These are phyloP conservation scores for Bolborhynchus lineola DNA, from an alignment of 2,113 vertebrate genomes.

Conservation along the genomic window DNA sequence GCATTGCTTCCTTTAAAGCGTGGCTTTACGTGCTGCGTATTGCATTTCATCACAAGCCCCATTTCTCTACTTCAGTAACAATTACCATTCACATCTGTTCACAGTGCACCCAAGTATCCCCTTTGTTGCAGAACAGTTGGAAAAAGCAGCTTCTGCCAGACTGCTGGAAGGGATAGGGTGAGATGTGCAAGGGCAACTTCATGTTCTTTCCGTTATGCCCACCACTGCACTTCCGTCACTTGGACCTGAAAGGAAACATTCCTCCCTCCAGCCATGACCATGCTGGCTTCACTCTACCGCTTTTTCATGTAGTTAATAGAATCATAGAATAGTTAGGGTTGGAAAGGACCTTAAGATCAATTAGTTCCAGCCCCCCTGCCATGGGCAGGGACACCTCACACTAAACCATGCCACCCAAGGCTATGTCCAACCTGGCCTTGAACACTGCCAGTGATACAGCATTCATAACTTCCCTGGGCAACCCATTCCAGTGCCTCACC, in stretches of 20 bases:
- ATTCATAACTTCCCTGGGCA: too few species aligned
- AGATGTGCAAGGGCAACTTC: not conserved
- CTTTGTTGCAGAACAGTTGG: not conserved
- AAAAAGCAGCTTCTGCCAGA: not conserved
- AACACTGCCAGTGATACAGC: too few species aligned
- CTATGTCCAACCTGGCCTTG: too few species aligned
- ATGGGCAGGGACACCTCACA: too few species aligned
- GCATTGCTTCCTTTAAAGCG: not conserved
- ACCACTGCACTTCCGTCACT: not conserved
- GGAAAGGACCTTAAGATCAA: too few species aligned
- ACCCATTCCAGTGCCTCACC: too few species aligned
- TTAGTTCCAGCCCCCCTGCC: too few species aligned
- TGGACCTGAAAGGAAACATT: not conserved
- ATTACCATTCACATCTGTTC: not conserved
- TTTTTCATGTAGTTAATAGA: not conserved
- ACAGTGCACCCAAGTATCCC: not conserved
- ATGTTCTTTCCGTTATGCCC: not conserved
- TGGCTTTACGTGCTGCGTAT: not conserved
- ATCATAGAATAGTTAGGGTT: too few species aligned
- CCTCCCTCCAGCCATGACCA: not conserved
- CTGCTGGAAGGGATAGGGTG: not conserved
- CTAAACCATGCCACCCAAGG: too few species aligned
- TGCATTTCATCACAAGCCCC: not conserved
- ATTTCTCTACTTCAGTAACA: not conserved
- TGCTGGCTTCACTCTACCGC: not conserved